Base-by-base conservation (phyloP, 2,888 invertebrate genomes). In the Antheraea assamensis region DNA sequence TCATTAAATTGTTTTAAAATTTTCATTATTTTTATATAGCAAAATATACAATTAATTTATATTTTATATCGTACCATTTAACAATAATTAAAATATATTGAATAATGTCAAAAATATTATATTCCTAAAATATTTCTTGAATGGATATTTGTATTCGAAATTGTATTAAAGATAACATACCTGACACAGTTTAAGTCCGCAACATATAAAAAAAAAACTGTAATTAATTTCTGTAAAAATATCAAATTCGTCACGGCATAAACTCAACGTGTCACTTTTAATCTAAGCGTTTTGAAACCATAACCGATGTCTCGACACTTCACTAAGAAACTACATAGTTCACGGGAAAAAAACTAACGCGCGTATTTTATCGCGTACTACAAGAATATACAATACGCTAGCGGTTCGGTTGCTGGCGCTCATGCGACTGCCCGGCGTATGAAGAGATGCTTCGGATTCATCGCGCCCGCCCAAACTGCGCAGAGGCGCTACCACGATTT, bases 391-490 rank as follows among this genome's bases (percentile, higher is more conserved):
- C 72, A 74, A 73, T 71, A 79, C 79, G 74, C 85, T 81, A 73
- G 76, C 73, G 35, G 8, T 13, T 27, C 61, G 72, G 70, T 35
- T 78, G 78, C 76, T 73, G 76, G 81, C 83, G 78, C 83, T 85
- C 83, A 83, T 80, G 81, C 85, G 83, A 90, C 89, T 89, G 86
- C 76, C 77, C 78, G 75, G 66, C 70, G 49, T 71, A 70, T 47
- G 72, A 78, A 81, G 76, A 80, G 80, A 83, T 81, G 79, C 76
- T 83, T 79, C 78, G 80, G 84, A 82, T 82, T 82, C 84, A 83
- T 83, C 82, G 81, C 82, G 78, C 75, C 80, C 82, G 71, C 72
- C 74, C 74, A 78, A 82, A 85, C 85, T 88, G 88, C 88, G 88
- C 88, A 88, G 72, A 61, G 73, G 64, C 72, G 71, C 71, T 61